These are phyloP conservation scores for Acanthoscelides obtectus DNA, from an alignment of 2,888 invertebrate species.

Conservation along the genomic window DNA sequence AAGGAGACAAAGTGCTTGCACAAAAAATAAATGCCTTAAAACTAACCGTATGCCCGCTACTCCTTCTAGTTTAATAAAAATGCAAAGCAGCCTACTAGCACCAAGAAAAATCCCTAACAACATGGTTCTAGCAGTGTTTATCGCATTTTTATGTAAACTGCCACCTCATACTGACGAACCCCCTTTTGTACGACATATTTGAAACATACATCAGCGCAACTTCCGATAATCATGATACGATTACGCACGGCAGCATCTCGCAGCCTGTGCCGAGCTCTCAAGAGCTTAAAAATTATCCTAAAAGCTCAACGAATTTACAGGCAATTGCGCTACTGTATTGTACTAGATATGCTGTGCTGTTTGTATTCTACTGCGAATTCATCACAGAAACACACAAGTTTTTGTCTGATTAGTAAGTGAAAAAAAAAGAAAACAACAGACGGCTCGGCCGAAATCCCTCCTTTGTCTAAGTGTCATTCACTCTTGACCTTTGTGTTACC, in stretches of 20 bases:
- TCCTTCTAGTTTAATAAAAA: neutral
- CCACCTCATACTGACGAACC: neutral
- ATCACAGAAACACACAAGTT: neutral
- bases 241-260: no score
- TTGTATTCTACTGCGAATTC: neutral
- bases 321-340: no score
- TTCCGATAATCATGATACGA: no score
- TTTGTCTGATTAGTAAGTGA: neutral
- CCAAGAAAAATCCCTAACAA: neutral
- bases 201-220: no score
- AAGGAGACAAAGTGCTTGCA: conserved; percentile 17
- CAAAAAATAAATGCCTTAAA: neutral
- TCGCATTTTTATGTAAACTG: neutral
- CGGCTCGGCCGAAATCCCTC: conserved; percentile 55
- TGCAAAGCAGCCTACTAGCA: neutral
- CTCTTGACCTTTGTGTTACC: conserved; percentile 44
- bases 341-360: no score
- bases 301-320: no score
- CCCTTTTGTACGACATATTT: no score
- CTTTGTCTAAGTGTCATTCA: conserved; percentile 77
- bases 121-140: neutral
- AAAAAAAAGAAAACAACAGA: conserved; percentile 30
- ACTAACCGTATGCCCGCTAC: neutral
- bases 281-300: no score
- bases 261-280: no score